Conservation (phyloP, 2,888 invertebrate genomes). For the Gryllus longicercus region DNA sequence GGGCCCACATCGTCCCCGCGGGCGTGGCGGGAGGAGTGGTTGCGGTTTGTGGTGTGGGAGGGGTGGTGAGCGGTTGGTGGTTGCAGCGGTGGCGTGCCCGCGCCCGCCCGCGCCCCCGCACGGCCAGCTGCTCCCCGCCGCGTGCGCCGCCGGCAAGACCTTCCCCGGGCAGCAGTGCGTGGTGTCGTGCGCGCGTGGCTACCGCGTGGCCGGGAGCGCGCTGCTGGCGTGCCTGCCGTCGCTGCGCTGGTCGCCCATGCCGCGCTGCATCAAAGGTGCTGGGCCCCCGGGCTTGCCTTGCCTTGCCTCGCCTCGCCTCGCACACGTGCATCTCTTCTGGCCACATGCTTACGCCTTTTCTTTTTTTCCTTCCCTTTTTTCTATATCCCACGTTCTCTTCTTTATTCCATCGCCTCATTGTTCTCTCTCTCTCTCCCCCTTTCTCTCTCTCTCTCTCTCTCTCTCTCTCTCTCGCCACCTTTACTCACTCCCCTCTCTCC, state of each 20-base stretch:
- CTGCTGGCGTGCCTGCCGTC: conserved; percentile 44
- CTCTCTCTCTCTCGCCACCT: neutral
- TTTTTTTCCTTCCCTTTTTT: too few relatives aligned
- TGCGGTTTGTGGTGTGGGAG: too few relatives aligned
- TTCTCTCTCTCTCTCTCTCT: neutral
- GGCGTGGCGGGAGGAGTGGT: too few relatives aligned
- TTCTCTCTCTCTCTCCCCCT: neutral
- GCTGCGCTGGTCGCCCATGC: conserved; percentile 45
- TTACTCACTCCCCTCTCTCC: too few relatives aligned
- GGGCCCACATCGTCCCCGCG: too few relatives aligned
- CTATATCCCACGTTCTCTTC: too few relatives aligned
- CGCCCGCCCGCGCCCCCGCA: conserved; percentile 49
- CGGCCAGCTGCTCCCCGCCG: conserved; percentile 53
- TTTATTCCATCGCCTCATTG: neutral
- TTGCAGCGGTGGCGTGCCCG: conserved; percentile 50
- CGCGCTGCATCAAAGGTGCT: conserved; percentile 33
- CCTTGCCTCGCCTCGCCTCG: too few relatives aligned
- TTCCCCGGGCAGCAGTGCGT: conserved; percentile 51
- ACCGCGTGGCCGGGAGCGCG: conserved; percentile 44
- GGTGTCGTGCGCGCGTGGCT: conserved; percentile 52
- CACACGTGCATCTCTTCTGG: too few relatives aligned
- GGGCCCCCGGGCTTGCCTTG: too few relatives aligned
- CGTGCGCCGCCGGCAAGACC: conserved; percentile 51
- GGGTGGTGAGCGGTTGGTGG: too few relatives aligned
- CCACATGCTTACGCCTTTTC: too few relatives aligned